These are phyloP conservation scores for Euura saliciscinereae DNA, from an alignment of 1,140 invertebrate species.

Conservation along the genomic window DNA sequence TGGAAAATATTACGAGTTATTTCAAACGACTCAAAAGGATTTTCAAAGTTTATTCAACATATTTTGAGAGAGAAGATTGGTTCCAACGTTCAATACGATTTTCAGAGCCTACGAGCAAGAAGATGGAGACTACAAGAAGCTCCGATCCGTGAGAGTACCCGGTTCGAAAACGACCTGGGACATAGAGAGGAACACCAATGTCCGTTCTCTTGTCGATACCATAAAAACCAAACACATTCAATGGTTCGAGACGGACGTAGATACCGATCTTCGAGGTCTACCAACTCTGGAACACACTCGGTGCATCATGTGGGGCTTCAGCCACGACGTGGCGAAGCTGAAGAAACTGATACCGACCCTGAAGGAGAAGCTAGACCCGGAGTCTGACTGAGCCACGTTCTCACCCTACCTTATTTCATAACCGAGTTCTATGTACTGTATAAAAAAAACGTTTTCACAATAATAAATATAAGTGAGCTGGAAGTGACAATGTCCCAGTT, in stretches of 20 bases:
- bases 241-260: conserved; percentile 42
- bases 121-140: conserved; percentile 47
- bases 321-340: conserved; percentile 44
- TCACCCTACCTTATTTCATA: too few relatives aligned
- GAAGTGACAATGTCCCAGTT: too few relatives aligned
- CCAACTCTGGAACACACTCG: conserved; percentile 45
- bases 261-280: conserved; percentile 37
- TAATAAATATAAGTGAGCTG: too few relatives aligned
- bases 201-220: conserved; percentile 32
- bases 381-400: too few relatives aligned
- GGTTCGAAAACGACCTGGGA: conserved; percentile 49
- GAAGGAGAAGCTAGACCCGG: conserved; percentile 35
- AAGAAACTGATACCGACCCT: conserved; percentile 46
- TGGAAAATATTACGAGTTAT: too few relatives aligned
- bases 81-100: neutral
- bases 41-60: too few relatives aligned
- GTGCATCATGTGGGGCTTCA: conserved; percentile 54
- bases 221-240: conserved; percentile 39
- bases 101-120: conserved; percentile 40
- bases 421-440: too few relatives aligned
- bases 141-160: conserved; percentile 41
- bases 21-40: too few relatives aligned
- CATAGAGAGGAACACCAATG: conserved; percentile 45
- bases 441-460: too few relatives aligned
- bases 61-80: too few relatives aligned